Base-by-base conservation (phyloP, 2,888 invertebrate genomes). In the Parnassius mnemosyne region DNA sequence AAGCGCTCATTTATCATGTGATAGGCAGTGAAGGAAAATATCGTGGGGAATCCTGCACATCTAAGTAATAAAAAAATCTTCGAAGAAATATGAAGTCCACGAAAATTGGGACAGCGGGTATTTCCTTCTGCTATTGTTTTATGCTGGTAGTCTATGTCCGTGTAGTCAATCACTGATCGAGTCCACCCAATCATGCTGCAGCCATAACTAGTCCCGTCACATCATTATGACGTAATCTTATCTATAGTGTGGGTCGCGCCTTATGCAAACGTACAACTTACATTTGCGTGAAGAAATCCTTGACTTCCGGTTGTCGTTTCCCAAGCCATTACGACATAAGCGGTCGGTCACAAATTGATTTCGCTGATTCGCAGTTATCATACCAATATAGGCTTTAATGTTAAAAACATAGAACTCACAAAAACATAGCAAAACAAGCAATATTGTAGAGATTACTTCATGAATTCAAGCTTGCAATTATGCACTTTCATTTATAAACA, bases 241-340 rank as follows among this genome's bases (percentile, higher is more conserved):
- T 2, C 44, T 41, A n/a, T 16, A 41, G 43, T 42, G 47, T 53
- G 50, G 13, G 20, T 41, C 25, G 25, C 43, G 34, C 10, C 52
- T 51, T 41, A 46, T 13, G 11, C 16, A 50, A 43, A 57, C 47
- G 7, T 34, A 53, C 20, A 20, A 42, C 34, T 46, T 46, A 41
- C 9, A 2, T 53, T 12, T 42, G 49, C 44, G 53, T 44, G n/a
- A 53, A 62, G 57, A 62, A 62, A 62, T 53, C 43, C 62, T 25
- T 46, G 25, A 57, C 49, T 62, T 62, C 62, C 62, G 49, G 57
- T 53, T 62, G 25, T 9, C 44, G 41, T 57, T 57, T 53, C 57
- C 43, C 49, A 57, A 53, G 42, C 9, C 43, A 49, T 53, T 62
- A 62, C 57, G 34, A 43, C 43, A 53, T n/a, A n/a, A 57, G 10